A percentile compares a stretch with the other conserved stretches of the same genome.
Evolutionary conservation across 2,113 vertebrate species (phyloP).

Genomic region (Prolemur simus): DNA sequence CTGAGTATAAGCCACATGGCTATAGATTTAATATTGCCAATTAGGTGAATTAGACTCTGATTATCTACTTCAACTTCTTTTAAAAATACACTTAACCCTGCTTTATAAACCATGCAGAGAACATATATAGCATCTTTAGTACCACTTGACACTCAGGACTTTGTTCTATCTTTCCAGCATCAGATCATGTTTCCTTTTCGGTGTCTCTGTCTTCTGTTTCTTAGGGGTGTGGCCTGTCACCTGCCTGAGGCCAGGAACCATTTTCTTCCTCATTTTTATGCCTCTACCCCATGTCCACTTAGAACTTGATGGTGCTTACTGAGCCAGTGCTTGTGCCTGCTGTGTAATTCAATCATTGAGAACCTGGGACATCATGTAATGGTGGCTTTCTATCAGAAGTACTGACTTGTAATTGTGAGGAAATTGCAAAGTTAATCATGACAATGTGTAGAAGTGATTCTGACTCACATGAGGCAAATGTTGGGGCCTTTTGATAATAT

Average conservation of each 20-base stretch:
- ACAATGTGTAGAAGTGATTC: background rate
- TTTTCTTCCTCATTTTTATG: background rate
- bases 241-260: background rate
- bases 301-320: background rate
- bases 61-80: background rate
- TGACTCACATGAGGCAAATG: background rate
- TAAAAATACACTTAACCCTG: background rate
- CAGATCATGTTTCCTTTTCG: background rate
- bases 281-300: rapidly evolving
- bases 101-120: background rate
- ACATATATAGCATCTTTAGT: background rate
- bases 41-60: background rate
- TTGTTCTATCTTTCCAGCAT: background rate
- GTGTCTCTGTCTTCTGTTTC: background rate
- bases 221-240: background rate
- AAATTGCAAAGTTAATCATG: background rate
- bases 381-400: background rate
- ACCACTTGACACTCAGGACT: background rate
- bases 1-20: background rate
- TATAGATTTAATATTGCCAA: background rate
- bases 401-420: background rate
- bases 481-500: background rate
- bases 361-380: background rate
- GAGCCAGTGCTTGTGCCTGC: background rate
- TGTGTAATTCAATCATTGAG: background rate